These are phyloP conservation scores for Drosophila yooni DNA, from an alignment of 2,888 invertebrate species.

Conservation along the genomic window DNA sequence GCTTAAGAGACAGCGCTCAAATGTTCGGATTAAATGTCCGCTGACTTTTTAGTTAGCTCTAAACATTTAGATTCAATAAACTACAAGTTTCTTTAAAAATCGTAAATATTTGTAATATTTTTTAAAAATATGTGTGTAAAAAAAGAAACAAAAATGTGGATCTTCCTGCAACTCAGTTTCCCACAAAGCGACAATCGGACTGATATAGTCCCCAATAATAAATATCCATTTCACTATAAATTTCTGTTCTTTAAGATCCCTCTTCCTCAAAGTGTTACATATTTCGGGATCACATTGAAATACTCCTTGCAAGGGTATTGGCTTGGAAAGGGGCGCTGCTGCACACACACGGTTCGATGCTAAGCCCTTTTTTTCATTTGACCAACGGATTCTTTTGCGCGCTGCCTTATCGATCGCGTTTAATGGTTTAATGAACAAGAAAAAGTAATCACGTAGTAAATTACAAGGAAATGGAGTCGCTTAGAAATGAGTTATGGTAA, in stretches of 20 bases:
- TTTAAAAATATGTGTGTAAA: not conserved
- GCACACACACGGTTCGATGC: constrained; percentile 55
- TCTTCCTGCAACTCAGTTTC: too few relatives aligned
- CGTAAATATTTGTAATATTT: not conserved
- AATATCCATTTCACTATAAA: not conserved
- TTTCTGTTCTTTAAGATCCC: too few relatives aligned
- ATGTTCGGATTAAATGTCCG: not conserved
- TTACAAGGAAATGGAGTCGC: constrained; percentile 76
- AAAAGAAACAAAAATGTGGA: not conserved
- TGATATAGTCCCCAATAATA: not conserved
- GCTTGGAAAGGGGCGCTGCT: constrained; percentile 67
- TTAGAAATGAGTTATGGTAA: constrained; percentile 75
- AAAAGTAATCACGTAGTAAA: constrained; percentile 82
- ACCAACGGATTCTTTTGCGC: constrained; percentile 39
- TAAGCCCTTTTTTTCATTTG: constrained; percentile 42
- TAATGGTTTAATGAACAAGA: constrained; percentile 81
- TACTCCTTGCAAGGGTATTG: not conserved
- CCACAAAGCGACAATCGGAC: too few relatives aligned
- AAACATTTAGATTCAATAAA: too few relatives aligned
- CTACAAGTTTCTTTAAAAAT: too few relatives aligned
- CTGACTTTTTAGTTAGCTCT: not conserved
- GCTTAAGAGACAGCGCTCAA: not conserved
- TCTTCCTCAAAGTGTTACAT: not conserved
- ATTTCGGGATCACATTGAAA: not conserved
- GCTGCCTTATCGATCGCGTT: constrained; percentile 71